These are phyloP conservation scores for Aphodius sticticus DNA, from an alignment of 2,888 invertebrate genomes.

Conservation along the genomic window DNA sequence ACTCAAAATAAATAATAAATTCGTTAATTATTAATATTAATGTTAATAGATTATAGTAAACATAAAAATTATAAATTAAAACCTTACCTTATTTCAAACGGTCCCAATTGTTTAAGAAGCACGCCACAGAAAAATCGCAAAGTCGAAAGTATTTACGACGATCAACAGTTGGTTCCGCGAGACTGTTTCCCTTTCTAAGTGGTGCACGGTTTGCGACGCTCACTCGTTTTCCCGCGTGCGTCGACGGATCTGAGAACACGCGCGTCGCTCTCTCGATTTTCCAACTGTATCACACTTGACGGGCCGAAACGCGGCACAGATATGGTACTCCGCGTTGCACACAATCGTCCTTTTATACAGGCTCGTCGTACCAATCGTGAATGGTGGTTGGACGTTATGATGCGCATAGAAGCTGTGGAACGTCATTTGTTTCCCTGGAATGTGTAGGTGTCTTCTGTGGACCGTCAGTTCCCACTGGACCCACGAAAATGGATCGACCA, in stretches of 20 bases:
- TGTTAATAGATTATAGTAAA: too few relatives aligned
- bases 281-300: constrained; percentile 10
- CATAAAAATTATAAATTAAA: neutral
- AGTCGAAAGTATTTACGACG: neutral
- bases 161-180: neutral
- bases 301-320: constrained; percentile 31
- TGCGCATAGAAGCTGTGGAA: constrained; percentile 35
- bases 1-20: too few relatives aligned
- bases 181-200: neutral
- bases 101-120: neutral
- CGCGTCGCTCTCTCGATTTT: neutral
- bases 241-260: neutral
- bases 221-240: neutral
- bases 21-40: too few relatives aligned
- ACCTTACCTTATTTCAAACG: neutral
- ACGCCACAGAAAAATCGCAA: neutral
- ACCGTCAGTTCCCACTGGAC: neutral
- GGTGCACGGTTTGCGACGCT: neutral
- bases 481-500: neutral
- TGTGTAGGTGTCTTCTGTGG: constrained; percentile 24
- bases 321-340: constrained; percentile 29
- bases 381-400: constrained; percentile 25
- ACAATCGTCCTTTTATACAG: constrained; percentile 34
- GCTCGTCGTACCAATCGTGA: constrained; percentile 24
- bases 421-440: constrained; percentile 33